These are phyloP conservation scores for Lomographa bimaculata DNA, from an alignment of 2,888 invertebrate genomes.

Conservation along the genomic window DNA sequence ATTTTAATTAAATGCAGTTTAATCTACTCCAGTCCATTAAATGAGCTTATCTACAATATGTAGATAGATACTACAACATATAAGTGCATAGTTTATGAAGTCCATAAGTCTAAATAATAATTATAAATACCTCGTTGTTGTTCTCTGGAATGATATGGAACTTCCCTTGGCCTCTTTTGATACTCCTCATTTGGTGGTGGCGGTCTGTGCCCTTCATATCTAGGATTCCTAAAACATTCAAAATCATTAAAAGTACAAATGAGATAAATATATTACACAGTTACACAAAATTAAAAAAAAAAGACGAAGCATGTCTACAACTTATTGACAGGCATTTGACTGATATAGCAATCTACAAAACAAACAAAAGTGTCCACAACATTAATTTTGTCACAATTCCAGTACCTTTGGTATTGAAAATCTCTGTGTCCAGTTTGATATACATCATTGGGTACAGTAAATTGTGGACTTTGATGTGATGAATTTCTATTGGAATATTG, in stretches of 20 bases:
- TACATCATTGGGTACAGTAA: constrained; percentile 49
- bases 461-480: constrained; percentile 49
- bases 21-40: too few relatives aligned
- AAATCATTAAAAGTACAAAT: not conserved
- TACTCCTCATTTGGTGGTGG: constrained; percentile 54
- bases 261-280: too few relatives aligned
- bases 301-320: constrained; percentile 4
- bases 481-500: constrained; percentile 60
- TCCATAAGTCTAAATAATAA: too few relatives aligned
- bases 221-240: constrained; percentile 47
- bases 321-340: constrained; percentile 1
- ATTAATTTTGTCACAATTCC: constrained; percentile 2
- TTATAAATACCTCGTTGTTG: constrained; percentile 55
- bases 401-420: constrained; percentile 61
- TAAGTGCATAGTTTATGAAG: too few relatives aligned
- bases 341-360: not conserved
- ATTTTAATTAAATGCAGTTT: too few relatives aligned
- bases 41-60: too few relatives aligned
- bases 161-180: constrained; percentile 59
- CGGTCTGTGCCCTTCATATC: constrained; percentile 51
- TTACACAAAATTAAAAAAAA: constrained; percentile 1
- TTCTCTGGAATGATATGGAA: constrained; percentile 54
- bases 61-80: too few relatives aligned
- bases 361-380: constrained; percentile 8
- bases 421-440: constrained; percentile 55